Evolutionary conservation across 2,797 vertebrate species (phyloP).

Genomic region (Chloroceryle inda): DNA sequence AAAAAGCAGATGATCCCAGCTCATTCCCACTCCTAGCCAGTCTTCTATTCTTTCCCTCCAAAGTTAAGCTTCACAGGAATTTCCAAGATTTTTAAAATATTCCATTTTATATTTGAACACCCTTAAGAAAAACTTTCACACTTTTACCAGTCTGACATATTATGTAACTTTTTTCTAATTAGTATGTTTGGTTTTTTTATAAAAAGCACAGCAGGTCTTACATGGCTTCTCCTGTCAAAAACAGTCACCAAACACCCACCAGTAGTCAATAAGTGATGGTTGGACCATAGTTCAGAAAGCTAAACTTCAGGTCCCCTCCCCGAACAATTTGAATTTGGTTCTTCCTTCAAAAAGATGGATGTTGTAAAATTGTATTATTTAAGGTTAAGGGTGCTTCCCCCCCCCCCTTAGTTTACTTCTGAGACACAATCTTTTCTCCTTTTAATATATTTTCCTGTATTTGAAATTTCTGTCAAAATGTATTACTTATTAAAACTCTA

Average conservation of each 20-base stretch:
- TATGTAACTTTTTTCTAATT: neutral
- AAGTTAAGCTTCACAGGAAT: neutral
- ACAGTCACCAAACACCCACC: neutral
- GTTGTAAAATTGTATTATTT: neutral
- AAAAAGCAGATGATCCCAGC: neutral
- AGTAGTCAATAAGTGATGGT: neutral
- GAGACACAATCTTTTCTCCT: neutral
- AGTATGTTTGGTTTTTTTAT: neutral
- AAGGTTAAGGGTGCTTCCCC: neutral
- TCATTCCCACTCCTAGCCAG: neutral
- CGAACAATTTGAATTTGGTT: neutral
- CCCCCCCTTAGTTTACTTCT: neutral
- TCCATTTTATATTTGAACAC: neutral
- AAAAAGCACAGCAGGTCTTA: neutral
- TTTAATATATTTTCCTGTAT: neutral
- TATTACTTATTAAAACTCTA: neutral
- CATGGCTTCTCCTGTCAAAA: neutral
- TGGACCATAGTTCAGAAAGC: neutral
- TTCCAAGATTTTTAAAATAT: neutral
- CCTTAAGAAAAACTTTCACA: neutral
- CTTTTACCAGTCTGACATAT: neutral
- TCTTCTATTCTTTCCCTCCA: neutral
- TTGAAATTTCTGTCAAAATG: neutral
- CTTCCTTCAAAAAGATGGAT: neutral
- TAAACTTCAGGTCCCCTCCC: neutral